phyloP scores from a whole-genome alignment of 2,113 vertebrate species.

The Astur gentilis region DNA sequence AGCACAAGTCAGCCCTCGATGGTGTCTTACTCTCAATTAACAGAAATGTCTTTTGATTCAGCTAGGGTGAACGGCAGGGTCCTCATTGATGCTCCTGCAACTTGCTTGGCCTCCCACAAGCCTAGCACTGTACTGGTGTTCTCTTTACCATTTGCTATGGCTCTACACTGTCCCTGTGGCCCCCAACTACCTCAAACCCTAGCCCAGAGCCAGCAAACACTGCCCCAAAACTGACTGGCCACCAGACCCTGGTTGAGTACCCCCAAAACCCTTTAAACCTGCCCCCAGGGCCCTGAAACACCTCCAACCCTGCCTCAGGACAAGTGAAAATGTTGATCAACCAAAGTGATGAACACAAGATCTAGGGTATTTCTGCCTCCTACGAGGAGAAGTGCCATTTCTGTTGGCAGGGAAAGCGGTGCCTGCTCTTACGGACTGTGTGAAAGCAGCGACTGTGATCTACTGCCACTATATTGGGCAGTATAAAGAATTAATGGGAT shows the following conservation, averaged over 20 bases:
- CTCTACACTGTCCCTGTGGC: accelerated
- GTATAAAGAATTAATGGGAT: not conserved
- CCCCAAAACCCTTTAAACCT: not conserved
- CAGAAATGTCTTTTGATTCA: not conserved
- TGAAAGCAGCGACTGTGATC: not conserved
- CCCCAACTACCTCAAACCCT: not conserved
- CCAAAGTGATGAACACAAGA: too few relatives aligned
- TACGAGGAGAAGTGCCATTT: too few relatives aligned
- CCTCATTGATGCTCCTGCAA: not conserved
- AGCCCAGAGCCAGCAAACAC: not conserved
- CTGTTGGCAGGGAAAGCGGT: too few relatives aligned
- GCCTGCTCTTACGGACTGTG: too few relatives aligned
- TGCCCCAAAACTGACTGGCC: not conserved
- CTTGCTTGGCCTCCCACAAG: too few relatives aligned
- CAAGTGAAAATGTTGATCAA: too few relatives aligned
- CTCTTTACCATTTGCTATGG: not conserved
- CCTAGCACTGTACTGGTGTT: not conserved
- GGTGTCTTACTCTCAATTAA: not conserved
- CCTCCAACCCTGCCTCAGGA: not conserved
- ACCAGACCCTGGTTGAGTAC: too few relatives aligned
- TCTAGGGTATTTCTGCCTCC: not conserved
- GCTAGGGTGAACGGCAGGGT: not conserved
- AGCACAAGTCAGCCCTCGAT: not conserved
- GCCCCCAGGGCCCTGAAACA: not conserved
- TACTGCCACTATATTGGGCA: not conserved